Conservation (phyloP, 2,113 vertebrate genomes). For the Tenebrosternarchus preto region DNA sequence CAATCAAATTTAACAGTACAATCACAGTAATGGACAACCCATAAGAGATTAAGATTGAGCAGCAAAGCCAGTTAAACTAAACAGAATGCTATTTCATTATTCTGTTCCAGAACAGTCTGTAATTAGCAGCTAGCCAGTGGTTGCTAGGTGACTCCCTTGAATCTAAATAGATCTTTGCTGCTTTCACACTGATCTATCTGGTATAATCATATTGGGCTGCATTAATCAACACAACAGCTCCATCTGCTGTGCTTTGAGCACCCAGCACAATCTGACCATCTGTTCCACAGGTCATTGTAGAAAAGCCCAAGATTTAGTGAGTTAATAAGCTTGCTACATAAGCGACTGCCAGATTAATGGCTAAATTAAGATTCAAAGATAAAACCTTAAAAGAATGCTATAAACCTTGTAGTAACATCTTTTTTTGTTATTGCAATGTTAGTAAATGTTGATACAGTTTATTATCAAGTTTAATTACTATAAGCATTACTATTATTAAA, state of each 20-base stretch:
- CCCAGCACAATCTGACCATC: conserved; percentile 54
- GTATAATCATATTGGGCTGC: conserved; percentile 44
- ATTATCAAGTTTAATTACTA: background rate
- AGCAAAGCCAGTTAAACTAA: conserved; percentile 7
- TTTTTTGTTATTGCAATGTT: background rate
- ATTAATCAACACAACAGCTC: conserved; percentile 54
- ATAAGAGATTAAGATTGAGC: conserved; percentile 27
- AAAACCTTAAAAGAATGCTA: background rate
- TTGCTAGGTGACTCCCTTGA: conserved; percentile 42
- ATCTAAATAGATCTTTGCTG: conserved; percentile 42
- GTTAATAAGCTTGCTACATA: conserved; percentile 31
- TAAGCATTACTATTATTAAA: background rate
- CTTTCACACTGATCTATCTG: conserved; percentile 34
- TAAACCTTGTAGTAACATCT: background rate
- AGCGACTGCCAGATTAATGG: conserved; percentile 1
- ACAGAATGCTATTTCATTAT: conserved; percentile 31
- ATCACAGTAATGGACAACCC: conserved; percentile 11
- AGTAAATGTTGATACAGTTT: background rate
- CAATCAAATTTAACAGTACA: conserved; percentile 17
- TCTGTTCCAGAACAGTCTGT: background rate
- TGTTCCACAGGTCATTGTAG: conserved; percentile 35
- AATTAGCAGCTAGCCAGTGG: conserved; percentile 12
- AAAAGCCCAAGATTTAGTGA: conserved; percentile 33
- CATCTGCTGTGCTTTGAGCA: conserved; percentile 55
- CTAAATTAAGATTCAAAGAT: background rate